A percentile compares a stretch with the other conserved stretches of the same genome.
Evolutionary conservation across 1,140 invertebrate genomes (phyloP).

Genomic region (Euwallacea similis): DNA sequence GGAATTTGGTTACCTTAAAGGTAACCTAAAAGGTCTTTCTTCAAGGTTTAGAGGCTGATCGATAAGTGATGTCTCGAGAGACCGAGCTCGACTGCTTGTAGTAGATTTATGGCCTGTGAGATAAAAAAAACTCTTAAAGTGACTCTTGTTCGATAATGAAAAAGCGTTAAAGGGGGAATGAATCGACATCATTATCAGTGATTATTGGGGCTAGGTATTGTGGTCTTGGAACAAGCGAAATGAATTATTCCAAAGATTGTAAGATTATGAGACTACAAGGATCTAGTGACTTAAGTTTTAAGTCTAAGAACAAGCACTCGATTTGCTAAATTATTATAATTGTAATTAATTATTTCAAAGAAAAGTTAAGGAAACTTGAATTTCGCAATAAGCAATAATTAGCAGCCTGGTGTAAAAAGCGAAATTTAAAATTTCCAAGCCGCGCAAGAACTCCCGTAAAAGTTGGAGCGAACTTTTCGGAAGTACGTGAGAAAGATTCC

Average conservation of each 20-base stretch:
- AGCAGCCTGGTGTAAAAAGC: neutral
- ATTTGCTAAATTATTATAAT: too few species aligned
- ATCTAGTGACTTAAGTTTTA: too few species aligned
- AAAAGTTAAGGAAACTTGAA: neutral
- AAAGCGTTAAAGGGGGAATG: neutral
- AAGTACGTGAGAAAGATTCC: conserved; percentile 15
- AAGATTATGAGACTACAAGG: too few species aligned
- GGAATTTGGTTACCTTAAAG: neutral
- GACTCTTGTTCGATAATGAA: conserved; percentile 10
- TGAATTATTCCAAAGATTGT: too few species aligned
- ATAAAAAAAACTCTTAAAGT: conserved; percentile 10
- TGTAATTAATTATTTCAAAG: neutral
- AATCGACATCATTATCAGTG: too few species aligned
- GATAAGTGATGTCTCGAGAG: conserved; percentile 2
- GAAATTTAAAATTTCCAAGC: conserved; percentile 11
- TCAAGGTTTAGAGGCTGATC: neutral
- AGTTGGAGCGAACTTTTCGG: neutral
- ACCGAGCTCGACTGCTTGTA: neutral
- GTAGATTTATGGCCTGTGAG: conserved; percentile 5
- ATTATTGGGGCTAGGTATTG: too few species aligned
- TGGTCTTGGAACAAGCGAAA: too few species aligned
- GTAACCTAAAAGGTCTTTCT: neutral
- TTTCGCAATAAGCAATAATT: conserved; percentile 2
- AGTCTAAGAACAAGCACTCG: too few species aligned
- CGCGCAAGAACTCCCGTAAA: neutral